Conservation (phyloP, 2,888 invertebrate genomes). For the Agrilus biguttatus region DNA sequence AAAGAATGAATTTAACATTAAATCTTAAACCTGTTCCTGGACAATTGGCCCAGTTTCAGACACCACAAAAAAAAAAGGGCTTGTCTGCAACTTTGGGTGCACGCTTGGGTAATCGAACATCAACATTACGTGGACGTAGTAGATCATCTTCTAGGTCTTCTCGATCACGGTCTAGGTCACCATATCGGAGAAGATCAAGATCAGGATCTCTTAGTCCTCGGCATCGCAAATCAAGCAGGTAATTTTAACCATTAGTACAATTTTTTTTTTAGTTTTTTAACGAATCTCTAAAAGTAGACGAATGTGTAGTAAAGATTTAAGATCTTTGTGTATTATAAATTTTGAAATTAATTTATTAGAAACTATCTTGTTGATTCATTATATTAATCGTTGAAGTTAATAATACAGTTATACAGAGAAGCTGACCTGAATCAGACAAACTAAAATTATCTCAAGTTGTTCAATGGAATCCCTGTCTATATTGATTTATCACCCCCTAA, state of each 20-base stretch:
- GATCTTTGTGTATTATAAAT: no score
- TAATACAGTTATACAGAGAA: no score
- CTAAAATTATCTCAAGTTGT: no score
- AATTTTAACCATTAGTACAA: conserved; percentile 4
- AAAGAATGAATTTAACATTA: conserved; percentile 47
- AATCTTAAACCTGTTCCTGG: conserved; percentile 43
- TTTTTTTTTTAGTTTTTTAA: conserved; percentile 1
- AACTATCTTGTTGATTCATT: no score
- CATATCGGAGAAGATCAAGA: conserved; percentile 22
- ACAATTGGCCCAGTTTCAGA: conserved; percentile 44
- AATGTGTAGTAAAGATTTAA: no score
- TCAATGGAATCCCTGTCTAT: no score
- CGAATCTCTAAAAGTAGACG: no score
- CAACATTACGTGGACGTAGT: conserved; percentile 25
- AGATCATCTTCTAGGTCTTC: conserved; percentile 29
- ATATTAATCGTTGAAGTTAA: no score
- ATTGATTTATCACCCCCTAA: no score
- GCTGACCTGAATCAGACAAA: no score
- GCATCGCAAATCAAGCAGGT: conserved; percentile 25
- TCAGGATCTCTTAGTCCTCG: conserved; percentile 27
- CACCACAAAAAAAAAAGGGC: conserved; percentile 31
- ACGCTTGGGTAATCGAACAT: conserved; percentile 38
- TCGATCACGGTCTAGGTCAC: conserved; percentile 22
- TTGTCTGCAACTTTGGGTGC: conserved; percentile 44
- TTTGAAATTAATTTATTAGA: no score